phyloP scores from a whole-genome alignment of 1,140 invertebrate species.

The Saxidomus purpurata region DNA sequence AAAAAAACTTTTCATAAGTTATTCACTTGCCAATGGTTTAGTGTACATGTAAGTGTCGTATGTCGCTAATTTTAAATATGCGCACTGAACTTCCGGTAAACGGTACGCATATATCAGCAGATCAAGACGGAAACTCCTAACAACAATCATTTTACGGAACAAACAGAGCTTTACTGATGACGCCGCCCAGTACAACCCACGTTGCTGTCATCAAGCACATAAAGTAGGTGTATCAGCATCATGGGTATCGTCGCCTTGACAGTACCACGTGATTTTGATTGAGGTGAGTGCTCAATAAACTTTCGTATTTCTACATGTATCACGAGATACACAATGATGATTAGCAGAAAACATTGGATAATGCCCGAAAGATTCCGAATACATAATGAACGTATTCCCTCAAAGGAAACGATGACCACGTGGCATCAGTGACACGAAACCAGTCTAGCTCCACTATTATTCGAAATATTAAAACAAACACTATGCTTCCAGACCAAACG shows the following conservation, averaged over 20 bases:
- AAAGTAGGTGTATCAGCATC: background rate
- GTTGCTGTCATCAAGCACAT: background rate
- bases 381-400: too few relatives aligned
- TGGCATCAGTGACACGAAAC: background rate
- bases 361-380: background rate
- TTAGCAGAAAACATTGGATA: background rate
- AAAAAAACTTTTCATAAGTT: too few relatives aligned
- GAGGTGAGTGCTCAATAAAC: background rate
- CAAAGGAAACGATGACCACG: background rate
- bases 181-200: background rate
- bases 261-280: background rate
- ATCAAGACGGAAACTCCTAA: background rate
- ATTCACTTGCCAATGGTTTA: too few relatives aligned
- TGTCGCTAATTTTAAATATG: too few relatives aligned
- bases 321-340: too few relatives aligned
- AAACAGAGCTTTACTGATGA: background rate
- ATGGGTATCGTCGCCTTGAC: background rate
- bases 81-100: too few relatives aligned
- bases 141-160: background rate
- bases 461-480: background rate
- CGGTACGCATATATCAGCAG: background rate
- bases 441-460: background rate
- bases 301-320: background rate
- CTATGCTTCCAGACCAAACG: background rate
- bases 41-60: too few relatives aligned